These are phyloP conservation scores for Sylvietta virens DNA, from an alignment of 2,113 vertebrate species.

Conservation along the genomic window DNA sequence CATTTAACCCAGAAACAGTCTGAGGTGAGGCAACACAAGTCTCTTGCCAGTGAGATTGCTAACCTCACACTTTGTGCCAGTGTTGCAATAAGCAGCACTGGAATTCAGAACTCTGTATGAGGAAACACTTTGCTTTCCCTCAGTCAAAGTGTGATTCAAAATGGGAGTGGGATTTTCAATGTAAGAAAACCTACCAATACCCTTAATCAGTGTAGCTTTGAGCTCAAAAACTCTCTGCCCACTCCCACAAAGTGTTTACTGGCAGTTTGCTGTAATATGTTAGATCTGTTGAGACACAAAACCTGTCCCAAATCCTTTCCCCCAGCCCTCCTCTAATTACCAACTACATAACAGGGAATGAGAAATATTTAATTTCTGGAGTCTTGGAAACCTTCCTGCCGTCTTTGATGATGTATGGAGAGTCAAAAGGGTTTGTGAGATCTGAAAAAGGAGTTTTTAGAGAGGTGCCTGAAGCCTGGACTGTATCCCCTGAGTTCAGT, in stretches of 20 bases:
- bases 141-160: neutral
- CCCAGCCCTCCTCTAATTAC: neutral
- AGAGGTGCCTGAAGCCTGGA: neutral
- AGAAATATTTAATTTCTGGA: neutral
- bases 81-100: neutral
- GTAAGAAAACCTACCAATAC: neutral
- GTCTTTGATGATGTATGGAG: neutral
- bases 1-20: neutral
- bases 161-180: neutral
- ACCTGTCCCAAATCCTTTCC: neutral
- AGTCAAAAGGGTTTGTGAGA: neutral
- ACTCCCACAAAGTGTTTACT: neutral
- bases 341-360: neutral
- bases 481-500: neutral
- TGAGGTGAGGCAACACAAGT: neutral
- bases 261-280: neutral
- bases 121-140: neutral
- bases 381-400: neutral
- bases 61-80: neutral
- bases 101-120: neutral
- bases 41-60: neutral
- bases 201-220: neutral
- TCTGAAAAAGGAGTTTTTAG: neutral
- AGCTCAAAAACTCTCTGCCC: neutral
- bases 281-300: neutral